Evolutionary conservation across 2,888 invertebrate species (phyloP), one percentile per base, ranked within the genome.

Genomic region (Oithona nana): DNA sequence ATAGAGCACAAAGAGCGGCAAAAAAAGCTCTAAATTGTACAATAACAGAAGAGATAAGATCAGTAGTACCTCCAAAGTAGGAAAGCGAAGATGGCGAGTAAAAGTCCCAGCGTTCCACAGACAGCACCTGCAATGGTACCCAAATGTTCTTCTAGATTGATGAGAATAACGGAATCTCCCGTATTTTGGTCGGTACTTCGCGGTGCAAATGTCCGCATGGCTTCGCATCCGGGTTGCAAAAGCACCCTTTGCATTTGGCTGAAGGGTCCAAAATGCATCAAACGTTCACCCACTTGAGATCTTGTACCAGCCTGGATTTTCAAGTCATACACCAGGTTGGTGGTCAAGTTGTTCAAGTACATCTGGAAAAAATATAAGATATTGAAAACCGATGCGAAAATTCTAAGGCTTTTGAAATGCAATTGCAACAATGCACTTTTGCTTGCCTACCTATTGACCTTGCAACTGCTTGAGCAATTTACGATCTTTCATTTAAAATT

Each of bases 61-160:
- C n/a, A n/a, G n/a, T n/a, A n/a, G n/a, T 77, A 84, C 84, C 83
- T 81, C 83, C 84, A 84, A 57, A 85, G 71, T 66, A 84, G 75
- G 72, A 84, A 80, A 62, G 81, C 81, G 69, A 81, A 75, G 66
- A 83, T 78, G 66, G 81, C 80, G 66, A 83, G 75, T 67, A 83
- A 74, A 64, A 84, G 78, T 64, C 82, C 81, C 68, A 83, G 79
- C 66, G 79, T 78, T 68, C 81, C 83, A 73, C 83, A 83, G 65
- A 83, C 76, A 69, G 82, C 78, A 64, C 82, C 83, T 66, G 82
- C 82, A 67, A 84, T 75, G 70, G 84, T 80, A 62, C 83, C 82
- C 66, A 62, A 20, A 48, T 62, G 62, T 22, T 62, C 62, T 56
- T 62, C 62, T 39, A 62, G 28, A 31, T 62, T 62, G 49, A 59